These are phyloP conservation scores for Anolis carolinensis DNA, from an alignment of 2,113 vertebrate genomes.

Conservation along the genomic window DNA sequence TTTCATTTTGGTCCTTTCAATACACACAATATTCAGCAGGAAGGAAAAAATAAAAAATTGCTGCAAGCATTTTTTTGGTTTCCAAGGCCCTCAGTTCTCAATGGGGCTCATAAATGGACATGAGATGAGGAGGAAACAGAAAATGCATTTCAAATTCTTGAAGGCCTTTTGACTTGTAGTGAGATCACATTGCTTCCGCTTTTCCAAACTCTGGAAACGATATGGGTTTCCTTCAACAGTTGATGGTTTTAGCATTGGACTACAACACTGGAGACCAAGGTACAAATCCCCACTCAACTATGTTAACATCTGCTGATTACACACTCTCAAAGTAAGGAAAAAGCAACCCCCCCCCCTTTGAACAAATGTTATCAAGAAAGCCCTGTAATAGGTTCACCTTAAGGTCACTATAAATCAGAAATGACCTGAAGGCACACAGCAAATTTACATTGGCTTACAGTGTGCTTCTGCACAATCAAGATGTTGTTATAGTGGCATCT, in stretches of 20 bases:
- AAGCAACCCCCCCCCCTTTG: too few relatives aligned
- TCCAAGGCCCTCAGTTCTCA: neutral
- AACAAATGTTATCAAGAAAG: too few relatives aligned
- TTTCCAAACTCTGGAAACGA: neutral
- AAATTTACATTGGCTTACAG: neutral
- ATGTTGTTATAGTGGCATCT: neutral
- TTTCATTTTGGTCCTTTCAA: neutral
- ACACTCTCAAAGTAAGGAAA: too few relatives aligned
- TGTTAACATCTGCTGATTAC: too few relatives aligned
- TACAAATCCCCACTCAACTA: too few relatives aligned
- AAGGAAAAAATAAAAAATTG: neutral
- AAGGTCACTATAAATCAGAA: too few relatives aligned
- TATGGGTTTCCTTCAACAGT: neutral
- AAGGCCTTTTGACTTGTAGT: neutral
- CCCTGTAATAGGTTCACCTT: too few relatives aligned
- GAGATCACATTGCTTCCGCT: neutral
- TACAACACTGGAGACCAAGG: too few relatives aligned
- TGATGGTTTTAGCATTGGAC: too few relatives aligned
- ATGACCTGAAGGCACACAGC: too few relatives aligned
- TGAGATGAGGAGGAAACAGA: neutral
- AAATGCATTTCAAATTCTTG: neutral
- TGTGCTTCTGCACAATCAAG: neutral
- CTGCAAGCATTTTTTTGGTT: neutral
- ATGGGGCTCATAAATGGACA: neutral
- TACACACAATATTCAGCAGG: neutral